phyloP scores from a whole-genome alignment of 2,113 vertebrate genomes.

The Lagenorhynchus albirostris region DNA sequence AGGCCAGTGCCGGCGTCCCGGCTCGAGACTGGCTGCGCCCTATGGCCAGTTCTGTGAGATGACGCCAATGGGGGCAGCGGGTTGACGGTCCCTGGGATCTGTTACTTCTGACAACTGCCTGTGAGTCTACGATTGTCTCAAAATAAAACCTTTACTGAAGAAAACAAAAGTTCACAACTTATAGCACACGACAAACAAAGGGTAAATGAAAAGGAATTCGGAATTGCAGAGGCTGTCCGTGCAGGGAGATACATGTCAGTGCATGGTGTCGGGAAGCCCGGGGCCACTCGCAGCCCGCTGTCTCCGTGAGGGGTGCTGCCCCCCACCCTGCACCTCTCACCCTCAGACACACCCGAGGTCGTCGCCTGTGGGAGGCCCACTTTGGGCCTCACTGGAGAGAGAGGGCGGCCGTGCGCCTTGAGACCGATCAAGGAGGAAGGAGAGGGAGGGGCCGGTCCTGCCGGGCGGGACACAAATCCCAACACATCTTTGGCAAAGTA shows the following conservation, averaged over 20 bases:
- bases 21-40: not conserved
- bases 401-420: no score
- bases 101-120: not conserved
- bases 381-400: fast-evolving
- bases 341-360: no score
- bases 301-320: not conserved
- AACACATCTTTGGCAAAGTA: not conserved
- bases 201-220: not conserved
- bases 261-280: fast-evolving
- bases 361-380: not conserved
- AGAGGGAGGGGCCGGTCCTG: not conserved
- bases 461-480: not conserved
- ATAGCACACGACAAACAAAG: fast-evolving
- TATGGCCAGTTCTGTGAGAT: not conserved
- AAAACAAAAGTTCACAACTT: not conserved
- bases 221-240: no score
- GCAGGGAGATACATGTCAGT: fast-evolving
- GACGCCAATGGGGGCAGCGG: fast-evolving
- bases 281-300: not conserved
- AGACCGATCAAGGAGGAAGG: not conserved
- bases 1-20: fast-evolving
- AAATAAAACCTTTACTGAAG: not conserved
- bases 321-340: not conserved
- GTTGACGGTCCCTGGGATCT: not conserved
- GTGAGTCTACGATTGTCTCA: not conserved